Base-by-base conservation (phyloP, 2,888 invertebrate species). In the Pollenia angustigena region DNA sequence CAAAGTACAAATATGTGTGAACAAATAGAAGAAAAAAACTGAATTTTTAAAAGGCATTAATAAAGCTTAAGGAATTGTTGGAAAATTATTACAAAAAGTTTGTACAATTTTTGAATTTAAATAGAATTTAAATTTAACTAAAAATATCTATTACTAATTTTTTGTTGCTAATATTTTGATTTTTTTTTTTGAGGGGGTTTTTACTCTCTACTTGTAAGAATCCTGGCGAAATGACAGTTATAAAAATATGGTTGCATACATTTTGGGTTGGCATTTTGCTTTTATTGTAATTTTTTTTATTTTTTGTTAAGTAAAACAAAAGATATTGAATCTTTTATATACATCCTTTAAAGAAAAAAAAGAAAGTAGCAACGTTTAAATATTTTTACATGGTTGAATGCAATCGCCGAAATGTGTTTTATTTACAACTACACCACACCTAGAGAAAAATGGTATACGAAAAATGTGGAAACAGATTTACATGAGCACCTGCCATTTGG, bases 381-480 rank as follows among this genome's bases (percentile, higher is more conserved):
- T 90, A 90, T 90, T 88, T 90, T 90, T 88, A 89, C 88, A 90
- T 90, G 89, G 90, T 90, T 89, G 86, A 89, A 87, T 90, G 89
- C 89, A 84, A 87, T 75, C 69, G 82, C 81, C 85, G 74, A 76
- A 74, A 80, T 60, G 46, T 8, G 6, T 32, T 32, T 32, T 32
- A 6, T 32, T 32, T 32, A 32, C 32, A 32, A 32, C 32, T 32
- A 0, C 32, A 32, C 32, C 32, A 32, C 32, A 32, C 32, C 32
- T 32, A 32, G 32, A 32, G 32, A 32, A 32, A 32, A 32, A 32
- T 6, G 32, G 32, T 32, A 6, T 32, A 32, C 0, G 6, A 6
- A 32, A 32, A 32, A 32, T 6, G 32, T 32, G 4, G 32, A 32
- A 4, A 32, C 6, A 32, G 32, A 6, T 32, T 32, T 32, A 32